Evolutionary conservation across 2,797 vertebrate genomes (phyloP).

Genomic region (Tokudaia muenninki): DNA sequence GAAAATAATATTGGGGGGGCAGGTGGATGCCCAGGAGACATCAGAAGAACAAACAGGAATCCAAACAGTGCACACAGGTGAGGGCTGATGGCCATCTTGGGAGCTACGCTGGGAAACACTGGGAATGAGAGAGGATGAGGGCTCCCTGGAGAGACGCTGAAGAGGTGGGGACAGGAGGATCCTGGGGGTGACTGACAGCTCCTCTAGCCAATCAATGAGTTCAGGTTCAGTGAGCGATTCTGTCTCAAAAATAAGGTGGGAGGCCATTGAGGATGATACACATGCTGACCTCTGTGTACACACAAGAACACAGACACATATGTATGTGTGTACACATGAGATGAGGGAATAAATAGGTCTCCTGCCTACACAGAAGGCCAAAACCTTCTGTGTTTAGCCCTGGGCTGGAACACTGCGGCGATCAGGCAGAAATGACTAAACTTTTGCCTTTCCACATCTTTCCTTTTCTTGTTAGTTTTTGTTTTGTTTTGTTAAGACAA

Average conservation of each 20-base stretch:
- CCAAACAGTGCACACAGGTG: fast-evolving
- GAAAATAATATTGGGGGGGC: neutral
- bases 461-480: neutral
- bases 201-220: neutral
- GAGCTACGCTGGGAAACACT: neutral
- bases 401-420: neutral
- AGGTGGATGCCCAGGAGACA: neutral
- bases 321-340: neutral
- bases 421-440: neutral
- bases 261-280: neutral
- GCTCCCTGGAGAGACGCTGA: neutral
- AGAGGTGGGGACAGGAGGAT: neutral
- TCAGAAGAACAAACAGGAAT: neutral
- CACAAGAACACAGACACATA: neutral
- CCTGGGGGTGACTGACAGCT: too few relatives aligned
- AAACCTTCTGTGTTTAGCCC: neutral
- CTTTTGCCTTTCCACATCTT: neutral
- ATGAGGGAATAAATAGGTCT: neutral
- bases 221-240: neutral
- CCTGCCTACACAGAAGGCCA: neutral
- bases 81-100: neutral
- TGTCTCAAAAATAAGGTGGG: neutral
- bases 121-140: neutral
- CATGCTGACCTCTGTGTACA: neutral
- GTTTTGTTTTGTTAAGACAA: too few relatives aligned